Base-by-base conservation (phyloP, 2,797 vertebrate species). In the Eupleurogrammus muticus region DNA sequence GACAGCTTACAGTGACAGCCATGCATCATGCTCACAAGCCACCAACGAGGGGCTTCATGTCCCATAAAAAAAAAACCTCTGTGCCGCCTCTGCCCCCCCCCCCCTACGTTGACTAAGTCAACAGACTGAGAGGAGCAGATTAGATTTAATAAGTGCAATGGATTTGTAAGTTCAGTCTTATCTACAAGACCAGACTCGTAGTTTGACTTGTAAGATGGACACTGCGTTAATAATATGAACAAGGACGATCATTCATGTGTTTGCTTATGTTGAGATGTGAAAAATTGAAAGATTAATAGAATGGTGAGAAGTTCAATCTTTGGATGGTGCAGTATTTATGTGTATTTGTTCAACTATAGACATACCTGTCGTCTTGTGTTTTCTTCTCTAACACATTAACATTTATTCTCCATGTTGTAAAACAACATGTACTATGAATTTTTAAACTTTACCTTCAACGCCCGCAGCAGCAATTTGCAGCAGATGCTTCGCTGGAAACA, bases 1-100 rank as follows among this genome's bases (percentile, higher is more conserved):
- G 50, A 70, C 74, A 66, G 80, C 80, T 84, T 81, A 70, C 75
- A 83, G 73, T 83, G 80, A 84, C 86, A 87, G 83, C 79, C 70
- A 82, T 88, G 79, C 58, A 74, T 90, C 84, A 84, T 53, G 50
- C 48, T 70, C 17, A 1, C 49, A 53, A 66, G 20, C 66, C 80
- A 70, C 69, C 72, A 72, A 70, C 66, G 20, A 38, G 42, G 17
- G 23, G 68, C 66, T 85, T 85, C 62, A 80, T 75, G 76, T 50
- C 67, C 79, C 68, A 80, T 84, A 46, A 77, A 82, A 61, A 60
- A 28, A 28, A 28, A 28, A 28, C 28, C 6, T 28, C 28, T 28
- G 28, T 28, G 28, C 28, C n/a, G n/a, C 20, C 53, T 70, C 36
- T 5, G 40, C 14, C 32, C 60, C n/a, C 40, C 5, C 40, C 10